Evolutionary conservation across 2,888 invertebrate species (phyloP), one percentile per base, ranked within the genome.

Genomic region (Unio pictorum): DNA sequence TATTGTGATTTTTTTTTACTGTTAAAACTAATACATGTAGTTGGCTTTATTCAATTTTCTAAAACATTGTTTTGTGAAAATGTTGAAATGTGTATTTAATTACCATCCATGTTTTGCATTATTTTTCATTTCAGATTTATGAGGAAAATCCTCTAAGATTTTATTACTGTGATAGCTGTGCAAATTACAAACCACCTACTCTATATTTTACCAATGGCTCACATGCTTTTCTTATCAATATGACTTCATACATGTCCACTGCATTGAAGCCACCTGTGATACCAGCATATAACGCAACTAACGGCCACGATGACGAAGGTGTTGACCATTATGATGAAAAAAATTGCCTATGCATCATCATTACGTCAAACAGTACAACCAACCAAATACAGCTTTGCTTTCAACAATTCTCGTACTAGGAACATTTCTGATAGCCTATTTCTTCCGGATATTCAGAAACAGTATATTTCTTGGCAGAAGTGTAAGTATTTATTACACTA

Each of bases 381-480:
- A 87, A 66, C 98, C 99, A 0, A 99, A 99, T 90, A 98, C 98
- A 0, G 98, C 98, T 4, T 92, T 99, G 26, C 94, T 98, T 91
- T 97, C 97, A 87, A 95, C 97, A 79, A 93, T 99, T 60, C 82
- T 90, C 7, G 95, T 97, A 26, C 91, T 98, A 66, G 94, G 95
- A 66, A 99, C 99, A 1, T 98, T 98, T 90, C 93, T 95, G 82
- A 94, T 98, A 61, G 98, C 98, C 61, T 96, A 96, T 89, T 97
- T 96, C 88, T 92, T 98, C 79, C 94, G 97, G 79, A 94, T 96
- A 81, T 97, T 98, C 91, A 93, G 98, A 74, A 98, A 98, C 90
- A 96, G 97, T 81, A 96, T 97, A 89, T 98, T 97, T 90, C 92
- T 99, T 59, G 98, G 98, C 8, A 93, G 98, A 88, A 96, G 94